A percentile compares a stretch with the other conserved stretches of the same genome.
Conservation (phyloP, 2,113 vertebrate species). For the Lasiurus cinereus region DNA sequence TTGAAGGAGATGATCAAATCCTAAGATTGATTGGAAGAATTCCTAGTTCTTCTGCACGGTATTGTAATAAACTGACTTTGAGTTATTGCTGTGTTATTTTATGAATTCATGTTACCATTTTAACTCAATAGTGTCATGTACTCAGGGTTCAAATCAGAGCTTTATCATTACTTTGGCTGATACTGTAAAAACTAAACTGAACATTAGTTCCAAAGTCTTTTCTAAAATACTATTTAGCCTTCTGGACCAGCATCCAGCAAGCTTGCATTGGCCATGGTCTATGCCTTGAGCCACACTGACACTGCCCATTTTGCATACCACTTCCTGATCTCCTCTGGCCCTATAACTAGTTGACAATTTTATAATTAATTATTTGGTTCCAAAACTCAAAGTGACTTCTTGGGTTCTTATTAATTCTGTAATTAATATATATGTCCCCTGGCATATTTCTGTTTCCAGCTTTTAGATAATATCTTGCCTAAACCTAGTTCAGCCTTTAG, state of each 20-base stretch:
- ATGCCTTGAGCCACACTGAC: not conserved
- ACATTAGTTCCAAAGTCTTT: too few relatives aligned
- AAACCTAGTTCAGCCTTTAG: not conserved
- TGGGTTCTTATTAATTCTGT: not conserved
- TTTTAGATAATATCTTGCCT: not conserved
- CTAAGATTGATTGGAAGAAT: not conserved
- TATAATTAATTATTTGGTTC: not conserved
- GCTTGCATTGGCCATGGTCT: not conserved
- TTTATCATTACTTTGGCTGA: too few relatives aligned
- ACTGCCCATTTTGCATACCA: rapidly evolving
- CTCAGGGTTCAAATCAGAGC: too few relatives aligned
- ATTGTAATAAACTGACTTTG: not conserved
- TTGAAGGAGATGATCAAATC: not conserved
- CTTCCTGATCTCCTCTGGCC: not conserved
- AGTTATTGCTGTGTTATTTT: not conserved
- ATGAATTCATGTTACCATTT: conserved; percentile 21
- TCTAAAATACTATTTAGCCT: not conserved
- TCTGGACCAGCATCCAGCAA: not conserved
- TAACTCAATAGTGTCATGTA: not conserved
- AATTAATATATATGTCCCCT: not conserved
- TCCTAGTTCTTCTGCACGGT: not conserved
- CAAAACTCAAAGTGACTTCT: not conserved
- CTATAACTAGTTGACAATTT: not conserved
- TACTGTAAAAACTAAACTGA: too few relatives aligned
- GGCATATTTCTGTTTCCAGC: not conserved